phyloP scores from a whole-genome alignment of 92 coral and sea anemone genomes.

The Umimayanthus chanpuru region DNA sequence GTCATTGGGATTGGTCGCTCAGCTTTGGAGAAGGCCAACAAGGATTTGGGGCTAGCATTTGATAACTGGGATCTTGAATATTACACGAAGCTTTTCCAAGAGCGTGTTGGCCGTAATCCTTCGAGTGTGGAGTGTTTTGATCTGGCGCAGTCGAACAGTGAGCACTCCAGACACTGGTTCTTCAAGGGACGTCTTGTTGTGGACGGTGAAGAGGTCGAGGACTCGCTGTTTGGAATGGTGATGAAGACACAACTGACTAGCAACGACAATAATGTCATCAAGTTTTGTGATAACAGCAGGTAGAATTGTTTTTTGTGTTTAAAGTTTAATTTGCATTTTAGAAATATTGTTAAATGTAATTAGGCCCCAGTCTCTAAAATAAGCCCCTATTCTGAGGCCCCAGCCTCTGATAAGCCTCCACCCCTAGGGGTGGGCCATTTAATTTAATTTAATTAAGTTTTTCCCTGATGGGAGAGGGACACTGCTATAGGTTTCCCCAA shows the following conservation, averaged over 20 bases:
- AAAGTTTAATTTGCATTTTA: too few relatives aligned
- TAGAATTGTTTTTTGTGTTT: not conserved
- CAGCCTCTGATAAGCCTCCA: not conserved
- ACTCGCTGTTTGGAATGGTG: conserved; percentile 91
- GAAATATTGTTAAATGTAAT: too few relatives aligned
- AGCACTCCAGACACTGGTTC: conserved; percentile 98
- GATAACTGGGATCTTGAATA: conserved; percentile 95
- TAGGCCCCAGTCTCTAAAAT: too few relatives aligned
- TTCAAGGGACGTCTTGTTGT: conserved; percentile 84
- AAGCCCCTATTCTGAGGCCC: too few relatives aligned
- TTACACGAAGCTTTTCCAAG: conserved; percentile 82
- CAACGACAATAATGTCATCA: conserved; percentile 85
- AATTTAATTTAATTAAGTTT: too few relatives aligned
- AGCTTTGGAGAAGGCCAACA: conserved; percentile 85
- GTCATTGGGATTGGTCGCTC: conserved; percentile 68
- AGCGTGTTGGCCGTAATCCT: conserved; percentile 86
- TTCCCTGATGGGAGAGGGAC: too few relatives aligned
- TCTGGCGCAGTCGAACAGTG: conserved; percentile 97
- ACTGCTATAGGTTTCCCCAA: too few relatives aligned
- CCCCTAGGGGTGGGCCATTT: too few relatives aligned
- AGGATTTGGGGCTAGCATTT: conserved; percentile 91
- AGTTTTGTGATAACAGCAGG: conserved; percentile 96
- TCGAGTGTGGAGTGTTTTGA: conserved; percentile 99
- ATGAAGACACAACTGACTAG: conserved; percentile 80
- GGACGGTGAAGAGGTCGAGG: conserved; percentile 85